These are phyloP conservation scores for Nebria salina DNA, from an alignment of 2,888 invertebrate species.

Conservation along the genomic window DNA sequence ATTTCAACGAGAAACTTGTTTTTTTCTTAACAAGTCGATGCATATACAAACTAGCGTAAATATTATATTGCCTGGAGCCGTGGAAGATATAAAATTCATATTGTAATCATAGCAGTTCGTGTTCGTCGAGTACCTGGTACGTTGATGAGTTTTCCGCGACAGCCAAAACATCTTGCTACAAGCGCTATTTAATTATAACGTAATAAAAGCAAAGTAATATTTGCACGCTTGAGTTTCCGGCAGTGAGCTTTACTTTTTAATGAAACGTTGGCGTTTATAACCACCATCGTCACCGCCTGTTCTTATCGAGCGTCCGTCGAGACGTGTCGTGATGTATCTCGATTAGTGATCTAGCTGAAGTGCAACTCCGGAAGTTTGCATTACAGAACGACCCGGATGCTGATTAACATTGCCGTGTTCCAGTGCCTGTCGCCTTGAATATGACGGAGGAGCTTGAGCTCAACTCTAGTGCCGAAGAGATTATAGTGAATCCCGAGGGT, in stretches of 20 bases:
- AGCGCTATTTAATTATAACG: conserved; percentile 49
- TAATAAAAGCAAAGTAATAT: conserved; percentile 48
- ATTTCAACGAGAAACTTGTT: neutral
- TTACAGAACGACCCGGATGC: conserved; percentile 17
- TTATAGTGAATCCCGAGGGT: conserved; percentile 65
- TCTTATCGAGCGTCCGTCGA: conserved; percentile 21
- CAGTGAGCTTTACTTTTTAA: conserved; percentile 47
- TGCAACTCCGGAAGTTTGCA: conserved; percentile 45
- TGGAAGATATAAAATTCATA: conserved; percentile 40
- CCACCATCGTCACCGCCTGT: conserved; percentile 22
- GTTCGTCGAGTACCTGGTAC: conserved; percentile 19
- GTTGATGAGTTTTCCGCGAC: conserved; percentile 46
- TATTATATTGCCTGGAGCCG: conserved; percentile 28
- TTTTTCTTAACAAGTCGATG: conserved; percentile 5
- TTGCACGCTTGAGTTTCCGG: conserved; percentile 37
- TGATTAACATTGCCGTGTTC: conserved; percentile 46
- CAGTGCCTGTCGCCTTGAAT: conserved; percentile 63
- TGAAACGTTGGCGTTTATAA: conserved; percentile 47
- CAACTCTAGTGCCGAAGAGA: conserved; percentile 64
- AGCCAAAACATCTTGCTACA: conserved; percentile 47
- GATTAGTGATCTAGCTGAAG: conserved; percentile 52
- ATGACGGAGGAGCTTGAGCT: conserved; percentile 65
- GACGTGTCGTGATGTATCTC: conserved; percentile 52
- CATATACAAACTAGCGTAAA: conserved; percentile 29
- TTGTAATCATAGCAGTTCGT: conserved; percentile 35